Evolutionary conservation across 1,140 invertebrate species (phyloP), one percentile per base, ranked within the genome.

Genomic region (Drosophila sp.): DNA sequence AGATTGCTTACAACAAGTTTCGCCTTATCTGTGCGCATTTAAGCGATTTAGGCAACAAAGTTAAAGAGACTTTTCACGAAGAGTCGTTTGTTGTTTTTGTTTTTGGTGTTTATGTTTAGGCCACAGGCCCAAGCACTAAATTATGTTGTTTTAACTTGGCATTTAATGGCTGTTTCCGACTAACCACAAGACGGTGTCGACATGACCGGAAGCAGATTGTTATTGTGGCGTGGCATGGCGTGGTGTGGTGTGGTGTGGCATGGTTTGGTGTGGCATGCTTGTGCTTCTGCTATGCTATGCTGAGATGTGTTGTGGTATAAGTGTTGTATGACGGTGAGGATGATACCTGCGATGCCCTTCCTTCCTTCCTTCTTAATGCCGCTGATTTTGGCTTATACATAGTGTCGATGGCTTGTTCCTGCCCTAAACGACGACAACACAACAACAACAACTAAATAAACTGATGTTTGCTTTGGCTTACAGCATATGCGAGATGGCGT

Each of bases 81-180:
- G 17, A 6, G 44, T 50, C 17, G 44, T 50, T 50, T 50, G 35
- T 50, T 50, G 23, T 3, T 50, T 3, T 8, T 50, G 44, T 50
- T 50, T 7, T 27, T 50, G 44, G 23, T n/a, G 25, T 50, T 50
- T 50, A 25, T 50, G 44, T 50, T 50, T 50, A 50, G 44, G 44
- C 44, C 44, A 50, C 4, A 27, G 44, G 44, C 44, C 44, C 44
- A 27, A 50, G 44, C 44, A 50, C 23, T 50, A 50, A 50, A 50
- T 50, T 50, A 50, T 50, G 44, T 50, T 50, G 44, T 50, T 50
- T 50, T 50, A 50, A 50, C 44, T 50, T 50, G 44, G 44, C 44
- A 50, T 50, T 50, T 50, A 50, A 50, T 50, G 44, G 23, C 44
- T 50, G 44, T 50, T 50, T 50, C 44, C 44, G 44, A 50, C 44